Percentiles rank a stretch among this genome's conserved stretches.
Evolutionary conservation across 2,888 invertebrate genomes (phyloP).

Genomic region (Syrista parreyssii): DNA sequence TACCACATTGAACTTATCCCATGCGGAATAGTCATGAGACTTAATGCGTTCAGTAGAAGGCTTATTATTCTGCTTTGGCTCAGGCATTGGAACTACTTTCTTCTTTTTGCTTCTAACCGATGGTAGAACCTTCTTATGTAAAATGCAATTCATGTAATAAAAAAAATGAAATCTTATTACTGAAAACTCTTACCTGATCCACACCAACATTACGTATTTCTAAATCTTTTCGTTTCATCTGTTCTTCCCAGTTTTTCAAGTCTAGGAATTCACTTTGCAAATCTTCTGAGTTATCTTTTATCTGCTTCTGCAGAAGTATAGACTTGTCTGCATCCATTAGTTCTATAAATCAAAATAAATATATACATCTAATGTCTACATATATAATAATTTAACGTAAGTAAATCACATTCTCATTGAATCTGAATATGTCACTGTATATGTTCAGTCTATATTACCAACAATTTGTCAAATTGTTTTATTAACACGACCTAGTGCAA

Average conservation of each 20-base stretch:
- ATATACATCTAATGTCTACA: no score
- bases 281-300: conserved; percentile 78
- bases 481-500: neutral
- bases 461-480: neutral
- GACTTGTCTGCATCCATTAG: conserved; percentile 71
- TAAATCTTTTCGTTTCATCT: conserved; percentile 79
- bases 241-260: conserved; percentile 77
- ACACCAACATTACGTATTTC: conserved; percentile 65
- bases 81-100: conserved; percentile 43
- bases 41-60: conserved; percentile 67
- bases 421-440: no score
- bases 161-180: conserved; percentile 7
- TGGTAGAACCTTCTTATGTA: conserved; percentile 65
- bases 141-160: conserved; percentile 7
- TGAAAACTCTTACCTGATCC: conserved; percentile 40
- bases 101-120: conserved; percentile 69
- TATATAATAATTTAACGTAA: neutral
- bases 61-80: conserved; percentile 39
- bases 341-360: conserved; percentile 5
- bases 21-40: conserved; percentile 76
- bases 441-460: neutral
- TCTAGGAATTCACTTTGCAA: conserved; percentile 78
- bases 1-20: conserved; percentile 86
- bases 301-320: conserved; percentile 76
- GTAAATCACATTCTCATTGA: neutral